Evolutionary conservation across 2,113 vertebrate genomes (phyloP).

Genomic region (Pseudonaja textilis): DNA sequence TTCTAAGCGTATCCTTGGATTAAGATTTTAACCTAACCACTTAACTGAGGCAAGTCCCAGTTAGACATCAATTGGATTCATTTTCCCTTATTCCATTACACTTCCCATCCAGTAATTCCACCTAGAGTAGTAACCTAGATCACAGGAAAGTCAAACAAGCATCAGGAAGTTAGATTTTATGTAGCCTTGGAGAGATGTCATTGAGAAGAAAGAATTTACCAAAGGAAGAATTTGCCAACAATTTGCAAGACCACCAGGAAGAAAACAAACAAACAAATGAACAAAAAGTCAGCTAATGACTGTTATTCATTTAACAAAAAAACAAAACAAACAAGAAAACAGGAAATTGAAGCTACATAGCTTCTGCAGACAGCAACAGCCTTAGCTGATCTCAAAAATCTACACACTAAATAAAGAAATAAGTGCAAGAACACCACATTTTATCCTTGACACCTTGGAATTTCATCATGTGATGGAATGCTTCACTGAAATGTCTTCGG

Average conservation of each 20-base stretch:
- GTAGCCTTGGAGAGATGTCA: constrained; percentile 29
- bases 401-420: neutral
- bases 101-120: neutral
- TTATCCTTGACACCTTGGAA: neutral
- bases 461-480: neutral
- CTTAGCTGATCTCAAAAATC: neutral
- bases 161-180: neutral
- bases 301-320: neutral
- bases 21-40: neutral
- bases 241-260: constrained; percentile 41
- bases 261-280: neutral
- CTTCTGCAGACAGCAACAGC: neutral
- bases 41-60: neutral
- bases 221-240: neutral
- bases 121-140: neutral
- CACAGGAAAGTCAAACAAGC: neutral
- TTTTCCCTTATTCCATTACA: neutral
- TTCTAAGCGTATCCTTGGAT: neutral
- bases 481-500: neutral
- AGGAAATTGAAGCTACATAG: neutral
- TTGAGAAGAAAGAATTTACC: neutral
- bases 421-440: neutral
- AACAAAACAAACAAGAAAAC: neutral
- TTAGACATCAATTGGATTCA: neutral
- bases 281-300: neutral